phyloP scores from a whole-genome alignment of 2,113 vertebrate species.

The Sisor rabdophorus region DNA sequence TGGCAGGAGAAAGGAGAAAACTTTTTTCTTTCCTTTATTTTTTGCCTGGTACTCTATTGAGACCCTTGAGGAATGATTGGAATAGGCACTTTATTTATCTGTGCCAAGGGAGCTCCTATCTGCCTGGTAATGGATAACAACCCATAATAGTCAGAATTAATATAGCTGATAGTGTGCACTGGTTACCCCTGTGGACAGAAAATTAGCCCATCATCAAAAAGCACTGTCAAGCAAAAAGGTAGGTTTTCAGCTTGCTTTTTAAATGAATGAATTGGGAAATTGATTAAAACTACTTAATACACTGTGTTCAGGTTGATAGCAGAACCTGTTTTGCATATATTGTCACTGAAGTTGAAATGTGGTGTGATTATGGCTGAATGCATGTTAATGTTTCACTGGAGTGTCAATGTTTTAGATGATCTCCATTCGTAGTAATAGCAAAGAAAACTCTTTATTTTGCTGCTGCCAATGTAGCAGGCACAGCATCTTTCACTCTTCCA shows the following conservation, averaged over 20 bases:
- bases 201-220: slow-evolving; percentile 31
- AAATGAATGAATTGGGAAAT: not conserved
- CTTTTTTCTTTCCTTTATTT: not conserved
- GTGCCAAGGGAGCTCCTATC: not conserved
- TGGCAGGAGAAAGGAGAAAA: too few relatives aligned
- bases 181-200: not conserved
- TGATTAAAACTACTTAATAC: not conserved
- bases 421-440: not conserved
- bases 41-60: not conserved
- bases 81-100: slow-evolving; percentile 11
- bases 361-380: not conserved
- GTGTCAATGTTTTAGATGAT: not conserved
- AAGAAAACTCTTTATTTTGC: not conserved
- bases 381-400: not conserved
- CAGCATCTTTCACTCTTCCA: not conserved
- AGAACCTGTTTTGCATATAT: not conserved
- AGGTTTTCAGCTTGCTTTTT: not conserved
- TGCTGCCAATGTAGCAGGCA: not conserved
- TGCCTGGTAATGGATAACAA: not conserved
- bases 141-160: slow-evolving; percentile 34
- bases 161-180: slow-evolving; percentile 15
- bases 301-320: not conserved
- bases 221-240: not conserved
- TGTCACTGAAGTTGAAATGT: not conserved
- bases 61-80: not conserved